Evolutionary conservation across 1,140 invertebrate genomes (phyloP).

Genomic region (Elymnias hypermnestra): DNA sequence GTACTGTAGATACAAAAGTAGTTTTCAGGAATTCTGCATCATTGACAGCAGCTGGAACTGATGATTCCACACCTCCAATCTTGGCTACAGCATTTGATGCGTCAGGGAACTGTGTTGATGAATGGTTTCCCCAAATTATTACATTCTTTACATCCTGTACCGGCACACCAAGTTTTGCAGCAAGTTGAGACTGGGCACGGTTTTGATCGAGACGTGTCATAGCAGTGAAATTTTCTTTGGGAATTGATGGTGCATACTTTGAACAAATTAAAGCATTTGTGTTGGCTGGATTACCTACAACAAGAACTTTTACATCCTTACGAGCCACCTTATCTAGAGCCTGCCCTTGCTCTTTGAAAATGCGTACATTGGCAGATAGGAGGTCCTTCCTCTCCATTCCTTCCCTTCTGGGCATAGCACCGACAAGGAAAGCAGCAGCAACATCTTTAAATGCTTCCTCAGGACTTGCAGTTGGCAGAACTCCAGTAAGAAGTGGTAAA

Average conservation of each 20-base stretch:
- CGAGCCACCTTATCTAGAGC: constrained; percentile 95
- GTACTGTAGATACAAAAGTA: constrained; percentile 93
- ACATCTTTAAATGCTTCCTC: constrained; percentile 96
- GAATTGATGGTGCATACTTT: constrained; percentile 98
- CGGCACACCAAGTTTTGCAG: constrained; percentile 80
- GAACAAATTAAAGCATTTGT: constrained; percentile 98
- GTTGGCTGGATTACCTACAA: constrained; percentile 99
- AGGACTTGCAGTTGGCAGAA: constrained; percentile 92
- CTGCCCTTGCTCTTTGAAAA: constrained; percentile 97
- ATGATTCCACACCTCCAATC: constrained; percentile 70
- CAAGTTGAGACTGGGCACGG: constrained; percentile 91
- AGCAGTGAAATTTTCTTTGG: constrained; percentile 96
- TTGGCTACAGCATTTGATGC: constrained; percentile 88
- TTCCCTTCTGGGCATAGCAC: constrained; percentile 98
- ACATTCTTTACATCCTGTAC: constrained; percentile 91
- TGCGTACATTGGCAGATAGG: constrained; percentile 97
- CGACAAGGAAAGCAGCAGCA: constrained; percentile 98
- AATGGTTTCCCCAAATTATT: constrained; percentile 99
- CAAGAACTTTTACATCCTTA: constrained; percentile 94
- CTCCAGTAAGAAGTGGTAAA: constrained; percentile 89
- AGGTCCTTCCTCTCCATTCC: constrained; percentile 99
- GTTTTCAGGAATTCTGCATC: constrained; percentile 89
- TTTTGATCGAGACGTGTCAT: constrained; percentile 99
- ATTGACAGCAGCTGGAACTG: constrained; percentile 85
- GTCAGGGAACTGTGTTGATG: constrained; percentile 99